A percentile compares a stretch with the other conserved stretches of the same genome.
phyloP scores from a whole-genome alignment of 2,797 vertebrate species.

The Linurgus olivaceus region DNA sequence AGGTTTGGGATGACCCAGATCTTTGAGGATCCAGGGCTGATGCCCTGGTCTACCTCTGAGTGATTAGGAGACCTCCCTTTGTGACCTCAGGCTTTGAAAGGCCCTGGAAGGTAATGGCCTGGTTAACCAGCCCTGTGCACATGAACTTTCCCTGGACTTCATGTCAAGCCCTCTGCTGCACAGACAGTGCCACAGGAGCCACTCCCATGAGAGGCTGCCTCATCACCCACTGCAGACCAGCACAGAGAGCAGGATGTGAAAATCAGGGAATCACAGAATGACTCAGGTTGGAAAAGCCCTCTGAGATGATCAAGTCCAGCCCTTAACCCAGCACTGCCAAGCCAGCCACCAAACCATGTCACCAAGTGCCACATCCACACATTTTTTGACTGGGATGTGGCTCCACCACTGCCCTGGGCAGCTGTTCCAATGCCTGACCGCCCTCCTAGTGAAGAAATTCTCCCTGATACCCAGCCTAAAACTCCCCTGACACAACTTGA shows the following conservation, averaged over 20 bases:
- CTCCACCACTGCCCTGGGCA: background rate
- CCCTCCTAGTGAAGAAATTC: background rate
- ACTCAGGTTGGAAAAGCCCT: background rate
- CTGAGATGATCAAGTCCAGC: background rate
- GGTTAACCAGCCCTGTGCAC: background rate
- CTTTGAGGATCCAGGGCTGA: background rate
- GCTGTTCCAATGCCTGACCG: background rate
- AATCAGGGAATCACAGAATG: background rate
- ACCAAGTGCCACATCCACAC: background rate
- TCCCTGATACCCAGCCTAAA: background rate
- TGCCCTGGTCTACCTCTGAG: background rate
- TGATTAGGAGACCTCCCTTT: background rate
- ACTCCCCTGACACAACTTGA: background rate
- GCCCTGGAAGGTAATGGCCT: background rate
- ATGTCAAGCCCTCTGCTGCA: background rate
- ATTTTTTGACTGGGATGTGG: no score
- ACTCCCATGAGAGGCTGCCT: background rate
- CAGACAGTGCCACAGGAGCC: background rate
- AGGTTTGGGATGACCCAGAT: background rate
- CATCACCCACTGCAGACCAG: background rate
- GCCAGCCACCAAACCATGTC: background rate
- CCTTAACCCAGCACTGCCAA: background rate
- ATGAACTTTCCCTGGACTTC: background rate
- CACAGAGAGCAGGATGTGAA: accelerated
- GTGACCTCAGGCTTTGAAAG: background rate